Evolutionary conservation across 1,140 invertebrate genomes (phyloP).

Genomic region (Eufriesea mexicana): DNA sequence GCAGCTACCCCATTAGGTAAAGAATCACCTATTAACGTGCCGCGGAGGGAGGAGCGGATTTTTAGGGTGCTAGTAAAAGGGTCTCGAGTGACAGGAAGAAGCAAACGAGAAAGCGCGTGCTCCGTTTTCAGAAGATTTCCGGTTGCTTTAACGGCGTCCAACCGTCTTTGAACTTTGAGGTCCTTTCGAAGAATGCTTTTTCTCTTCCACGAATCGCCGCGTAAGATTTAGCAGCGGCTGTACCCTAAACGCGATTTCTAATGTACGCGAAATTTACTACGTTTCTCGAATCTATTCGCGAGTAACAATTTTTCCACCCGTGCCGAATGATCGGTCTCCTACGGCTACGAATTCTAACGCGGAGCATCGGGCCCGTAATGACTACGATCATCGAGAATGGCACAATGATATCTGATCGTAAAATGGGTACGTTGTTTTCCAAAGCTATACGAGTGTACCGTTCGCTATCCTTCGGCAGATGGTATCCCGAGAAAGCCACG

Average conservation of each 20-base stretch:
- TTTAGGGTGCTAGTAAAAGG: conserved; percentile 48
- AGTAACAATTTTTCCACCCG: conserved; percentile 56
- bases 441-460: conserved; percentile 74
- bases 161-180: conserved; percentile 20
- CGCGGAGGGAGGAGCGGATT: conserved; percentile 49
- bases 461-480: conserved; percentile 71
- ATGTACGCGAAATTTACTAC: neutral
- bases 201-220: neutral
- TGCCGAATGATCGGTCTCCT: conserved; percentile 64
- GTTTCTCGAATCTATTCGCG: conserved; percentile 7
- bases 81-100: conserved; percentile 69
- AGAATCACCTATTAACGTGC: conserved; percentile 61
- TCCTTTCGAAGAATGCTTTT: neutral
- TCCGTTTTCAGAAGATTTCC: conserved; percentile 63
- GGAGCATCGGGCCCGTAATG: conserved; percentile 71
- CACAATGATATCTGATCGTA: conserved; percentile 78
- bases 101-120: conserved; percentile 40
- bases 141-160: conserved; percentile 29
- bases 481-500: conserved; percentile 55
- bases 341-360: conserved; percentile 78
- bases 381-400: conserved; percentile 78
- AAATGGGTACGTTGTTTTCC: conserved; percentile 75
- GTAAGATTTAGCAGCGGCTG: neutral
- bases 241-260: too few relatives aligned
- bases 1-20: conserved; percentile 52